phyloP scores from a whole-genome alignment of 2,888 invertebrate species.

The Augochlorella aurata region DNA sequence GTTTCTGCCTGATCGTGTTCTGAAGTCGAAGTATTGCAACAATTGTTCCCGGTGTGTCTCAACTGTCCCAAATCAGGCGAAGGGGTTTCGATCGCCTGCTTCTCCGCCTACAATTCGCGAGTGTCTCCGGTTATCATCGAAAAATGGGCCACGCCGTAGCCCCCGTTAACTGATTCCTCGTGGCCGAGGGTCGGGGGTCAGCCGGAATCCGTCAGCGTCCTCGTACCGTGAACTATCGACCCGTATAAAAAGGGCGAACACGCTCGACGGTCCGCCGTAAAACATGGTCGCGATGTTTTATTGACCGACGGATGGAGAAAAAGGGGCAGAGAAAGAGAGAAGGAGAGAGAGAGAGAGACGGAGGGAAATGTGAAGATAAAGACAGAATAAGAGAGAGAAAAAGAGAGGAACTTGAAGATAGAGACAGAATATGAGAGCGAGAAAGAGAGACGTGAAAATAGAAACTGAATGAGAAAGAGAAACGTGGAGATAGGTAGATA shows the following conservation, averaged over 20 bases:
- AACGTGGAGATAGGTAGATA: no score
- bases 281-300: constrained; percentile 57
- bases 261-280: constrained; percentile 53
- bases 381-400: no score
- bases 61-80: neutral
- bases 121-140: neutral
- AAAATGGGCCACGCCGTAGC: neutral
- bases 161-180: neutral
- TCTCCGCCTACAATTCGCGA: neutral
- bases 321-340: neutral
- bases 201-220: constrained; percentile 19
- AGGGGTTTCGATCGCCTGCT: neutral
- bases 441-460: no score
- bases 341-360: neutral
- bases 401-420: neutral
- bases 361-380: neutral
- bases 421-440: constrained; percentile 4
- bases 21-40: no score
- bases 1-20: no score
- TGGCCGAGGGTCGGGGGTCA: neutral
- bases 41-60: neutral
- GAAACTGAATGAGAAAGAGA: no score
- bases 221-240: constrained; percentile 47
- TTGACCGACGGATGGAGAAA: constrained; percentile 41
- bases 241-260: constrained; percentile 49